Conservation (phyloP, 2,888 invertebrate genomes). For the Nemotelus pantherinus region DNA sequence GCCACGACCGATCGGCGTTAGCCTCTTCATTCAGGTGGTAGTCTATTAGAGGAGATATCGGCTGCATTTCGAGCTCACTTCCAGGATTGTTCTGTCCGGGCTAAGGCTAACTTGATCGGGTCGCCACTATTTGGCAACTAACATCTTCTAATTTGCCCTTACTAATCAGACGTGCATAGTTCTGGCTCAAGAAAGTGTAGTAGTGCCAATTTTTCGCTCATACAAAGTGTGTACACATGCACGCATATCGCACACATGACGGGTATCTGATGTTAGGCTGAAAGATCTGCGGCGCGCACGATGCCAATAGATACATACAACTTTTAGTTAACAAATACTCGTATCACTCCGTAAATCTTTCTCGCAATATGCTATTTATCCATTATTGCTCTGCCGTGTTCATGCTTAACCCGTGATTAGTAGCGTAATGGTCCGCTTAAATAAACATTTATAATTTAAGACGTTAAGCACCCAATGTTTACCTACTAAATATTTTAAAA, state of each 20-base stretch:
- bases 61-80: slow-evolving; percentile 52
- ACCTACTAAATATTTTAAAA: too few relatives aligned
- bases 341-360: too few relatives aligned
- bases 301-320: too few relatives aligned
- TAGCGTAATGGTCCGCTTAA: too few relatives aligned
- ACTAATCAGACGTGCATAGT: not conserved
- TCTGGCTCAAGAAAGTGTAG: not conserved
- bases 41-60: slow-evolving; percentile 22
- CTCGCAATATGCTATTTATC: too few relatives aligned
- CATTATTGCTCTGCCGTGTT: too few relatives aligned
- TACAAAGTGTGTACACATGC: slow-evolving; percentile 1
- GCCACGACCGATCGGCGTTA: slow-evolving; percentile 66
- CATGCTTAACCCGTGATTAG: too few relatives aligned
- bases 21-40: slow-evolving; percentile 5
- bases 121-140: slow-evolving; percentile 41
- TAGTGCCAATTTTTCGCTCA: slow-evolving; percentile 2
- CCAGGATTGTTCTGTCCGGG: slow-evolving; percentile 58
- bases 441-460: too few relatives aligned
- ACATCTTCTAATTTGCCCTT: slow-evolving; percentile 11
- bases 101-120: slow-evolving; percentile 58
- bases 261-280: too few relatives aligned
- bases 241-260: not conserved
- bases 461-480: too few relatives aligned
- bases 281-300: too few relatives aligned
- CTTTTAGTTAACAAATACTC: too few relatives aligned